Base-by-base conservation (phyloP, 2,113 vertebrate species). In the Anhinga anhinga region DNA sequence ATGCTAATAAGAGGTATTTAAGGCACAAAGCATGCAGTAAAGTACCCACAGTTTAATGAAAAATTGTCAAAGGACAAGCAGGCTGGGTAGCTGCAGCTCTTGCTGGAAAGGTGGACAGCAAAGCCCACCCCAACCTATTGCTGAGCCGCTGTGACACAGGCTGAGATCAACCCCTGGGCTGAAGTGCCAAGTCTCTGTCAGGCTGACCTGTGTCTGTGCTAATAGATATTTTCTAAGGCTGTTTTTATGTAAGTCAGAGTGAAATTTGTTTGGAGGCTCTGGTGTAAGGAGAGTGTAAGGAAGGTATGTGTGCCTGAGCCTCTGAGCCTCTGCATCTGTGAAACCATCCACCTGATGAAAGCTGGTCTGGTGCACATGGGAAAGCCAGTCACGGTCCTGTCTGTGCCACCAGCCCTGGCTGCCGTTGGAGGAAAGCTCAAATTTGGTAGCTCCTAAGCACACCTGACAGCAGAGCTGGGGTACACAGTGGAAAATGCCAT, bases 1-100 rank as follows among this genome's bases (percentile, higher is more conserved):
- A 95, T 87, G 93, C 86, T 95, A 97, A 96, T 97, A 91, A 87
- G 91, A 88, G 91, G 91, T 96, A 94, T 96, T 97, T 96, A 97
- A 96, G 86, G 84, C 78, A 90, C 89, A 85, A 91, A 82, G 94
- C 94, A 82, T 95, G 91, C 84, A 85, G 70, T 87, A 79, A 96
- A 97, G 65, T 58, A 59, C 80, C 88, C n/a, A 18, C 45, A 47
- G 65, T 65, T 61, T 91, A 94, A 91, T 87, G 84, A 95, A 89
- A 76, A 95, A 76, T 86, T 66, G 84, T 82, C 45, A 45, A 82
- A 92, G 83, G 91, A 94, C 29, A 49, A 58, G 81, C 53, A 29
- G 1, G 42, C 36, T 58, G 66, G 65, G 56, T 47, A 61, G 70
- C 58, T 70, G 73, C 44, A 53, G 73, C 70, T 66, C 36, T 11